Percentiles rank a stretch among this genome's conserved stretches.
phyloP scores from a whole-genome alignment of 2,888 invertebrate species.

The Nemapogon koenigi region DNA sequence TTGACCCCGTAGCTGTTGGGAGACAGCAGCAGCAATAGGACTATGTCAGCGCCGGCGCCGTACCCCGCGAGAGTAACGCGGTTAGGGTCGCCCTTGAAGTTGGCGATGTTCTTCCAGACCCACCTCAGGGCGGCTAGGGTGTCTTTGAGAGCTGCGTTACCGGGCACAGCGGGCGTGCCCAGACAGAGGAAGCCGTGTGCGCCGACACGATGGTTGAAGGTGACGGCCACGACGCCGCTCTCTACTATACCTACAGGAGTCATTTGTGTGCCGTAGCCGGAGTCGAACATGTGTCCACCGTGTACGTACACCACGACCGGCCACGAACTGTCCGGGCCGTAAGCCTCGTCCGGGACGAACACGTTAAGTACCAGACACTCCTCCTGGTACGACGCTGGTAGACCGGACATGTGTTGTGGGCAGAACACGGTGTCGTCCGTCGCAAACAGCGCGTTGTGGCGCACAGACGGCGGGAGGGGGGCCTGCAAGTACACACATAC shows the following conservation, averaged over 20 bases:
- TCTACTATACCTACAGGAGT: neutral
- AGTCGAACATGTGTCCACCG: constrained; percentile 1
- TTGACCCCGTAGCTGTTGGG: neutral
- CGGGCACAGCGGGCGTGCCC: constrained; percentile 7
- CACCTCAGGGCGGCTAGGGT: constrained; percentile 7
- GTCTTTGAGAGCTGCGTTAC: constrained; percentile 10
- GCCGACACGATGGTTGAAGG: constrained; percentile 11
- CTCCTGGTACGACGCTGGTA: neutral
- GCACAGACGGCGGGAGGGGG: neutral
- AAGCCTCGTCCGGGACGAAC: constrained; percentile 4
- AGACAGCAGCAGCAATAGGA: constrained; percentile 6
- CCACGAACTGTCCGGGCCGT: neutral
- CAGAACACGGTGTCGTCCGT: constrained; percentile 2
- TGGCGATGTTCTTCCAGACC: constrained; percentile 8
- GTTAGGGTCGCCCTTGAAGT: constrained; percentile 8
- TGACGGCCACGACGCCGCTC: neutral
- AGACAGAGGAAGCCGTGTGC: constrained; percentile 9
- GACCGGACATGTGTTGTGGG: constrained; percentile 1
- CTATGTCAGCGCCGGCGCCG: constrained; percentile 7
- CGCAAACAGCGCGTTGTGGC: constrained; percentile 4
- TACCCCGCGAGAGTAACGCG: constrained; percentile 7
- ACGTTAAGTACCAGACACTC: constrained; percentile 10
- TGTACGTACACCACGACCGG: constrained; percentile 7
- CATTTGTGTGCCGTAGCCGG: neutral
- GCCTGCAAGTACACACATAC: no score